Base-by-base conservation (phyloP, 2,113 vertebrate species). In the Tetrao urogallus region DNA sequence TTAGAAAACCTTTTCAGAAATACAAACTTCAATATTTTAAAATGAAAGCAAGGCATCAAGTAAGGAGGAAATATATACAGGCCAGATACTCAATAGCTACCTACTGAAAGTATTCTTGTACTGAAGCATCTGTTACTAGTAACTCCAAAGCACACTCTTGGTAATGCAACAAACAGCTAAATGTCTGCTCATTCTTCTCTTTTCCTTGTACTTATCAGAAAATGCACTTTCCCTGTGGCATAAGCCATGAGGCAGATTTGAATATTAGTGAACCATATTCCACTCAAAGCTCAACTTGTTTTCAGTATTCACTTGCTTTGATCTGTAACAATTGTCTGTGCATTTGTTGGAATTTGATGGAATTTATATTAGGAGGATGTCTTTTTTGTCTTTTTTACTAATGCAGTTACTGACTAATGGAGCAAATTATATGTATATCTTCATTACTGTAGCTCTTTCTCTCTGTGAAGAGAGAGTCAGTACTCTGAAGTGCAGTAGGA, bases 381-480 rank as follows among this genome's bases (percentile, higher is more conserved):
- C 8, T 20, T 1, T 43, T 1, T 21, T 24, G 3, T 28, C 9
- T 43, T 28, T 0, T 43, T 58, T 24, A 63, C 47, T 30, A 2
- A 24, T 48, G 56, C 24, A 86, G 70, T 83, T 64, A 91, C 4
- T 76, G 69, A 83, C 32, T 56, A 56, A 66, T 50, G 20, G 43
- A 47, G 8, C n/a, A 36, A 25, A 34, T 77, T 6, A 30, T 22
- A 20, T 16, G 22, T 73, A 32, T 70, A 10, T 72, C 66, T 93
- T 90, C 30, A 48, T 87, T 94, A 54, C 13, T 48, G 3, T 82
- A 71, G 19, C 60, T 90, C 64, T 72, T 74, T 90, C 42, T 30
- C 9, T 81, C 63, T 91, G 13, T 34, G 92, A 82, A 67, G 66
- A 73, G 40, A 17, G 42, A 75, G 22, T 20, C 48, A 57, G 6